phyloP scores from a whole-genome alignment of 2,888 invertebrate species.

The Sesia bembeciformis region DNA sequence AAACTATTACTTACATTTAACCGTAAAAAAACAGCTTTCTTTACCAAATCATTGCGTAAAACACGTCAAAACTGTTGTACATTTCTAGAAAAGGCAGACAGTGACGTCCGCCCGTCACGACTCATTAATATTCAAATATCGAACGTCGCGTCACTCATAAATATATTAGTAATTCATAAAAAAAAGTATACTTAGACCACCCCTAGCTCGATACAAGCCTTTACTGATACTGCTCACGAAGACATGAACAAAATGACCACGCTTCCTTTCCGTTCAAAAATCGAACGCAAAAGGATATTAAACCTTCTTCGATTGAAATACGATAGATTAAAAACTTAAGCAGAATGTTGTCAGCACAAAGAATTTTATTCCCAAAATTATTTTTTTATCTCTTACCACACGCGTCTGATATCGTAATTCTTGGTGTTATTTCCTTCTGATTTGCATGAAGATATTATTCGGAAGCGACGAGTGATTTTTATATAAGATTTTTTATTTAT shows the following conservation, averaged over 20 bases:
- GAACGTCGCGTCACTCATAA: conserved; percentile 50
- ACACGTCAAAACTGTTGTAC: not conserved
- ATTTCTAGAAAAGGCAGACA: conserved; percentile 3
- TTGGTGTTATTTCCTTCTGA: conserved; percentile 19
- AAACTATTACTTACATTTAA: too few relatives aligned
- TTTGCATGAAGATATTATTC: conserved; percentile 39
- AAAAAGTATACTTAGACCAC: conserved; percentile 39
- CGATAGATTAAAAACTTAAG: not conserved
- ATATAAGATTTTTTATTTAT: not conserved
- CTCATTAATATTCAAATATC: conserved; percentile 55
- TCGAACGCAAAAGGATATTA: not conserved
- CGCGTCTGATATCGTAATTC: conserved; percentile 26
- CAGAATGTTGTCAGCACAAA: conserved; percentile 2
- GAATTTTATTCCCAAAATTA: conserved; percentile 4
- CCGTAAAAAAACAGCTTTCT: too few relatives aligned
- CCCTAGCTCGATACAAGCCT: conserved; percentile 27
- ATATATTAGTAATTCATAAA: conserved; percentile 53
- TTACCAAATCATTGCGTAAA: too few relatives aligned
- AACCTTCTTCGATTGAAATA: conserved; percentile 7
- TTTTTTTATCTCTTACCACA: conserved; percentile 9
- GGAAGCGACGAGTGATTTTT: conserved; percentile 20
- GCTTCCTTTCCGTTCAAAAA: not conserved
- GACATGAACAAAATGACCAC: not conserved
- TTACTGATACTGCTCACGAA: conserved; percentile 31
- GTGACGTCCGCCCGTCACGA: conserved; percentile 26